Evolutionary conservation across 2,888 invertebrate genomes (phyloP), one percentile per base, ranked within the genome.

Genomic region (Pedicia rivosa): DNA sequence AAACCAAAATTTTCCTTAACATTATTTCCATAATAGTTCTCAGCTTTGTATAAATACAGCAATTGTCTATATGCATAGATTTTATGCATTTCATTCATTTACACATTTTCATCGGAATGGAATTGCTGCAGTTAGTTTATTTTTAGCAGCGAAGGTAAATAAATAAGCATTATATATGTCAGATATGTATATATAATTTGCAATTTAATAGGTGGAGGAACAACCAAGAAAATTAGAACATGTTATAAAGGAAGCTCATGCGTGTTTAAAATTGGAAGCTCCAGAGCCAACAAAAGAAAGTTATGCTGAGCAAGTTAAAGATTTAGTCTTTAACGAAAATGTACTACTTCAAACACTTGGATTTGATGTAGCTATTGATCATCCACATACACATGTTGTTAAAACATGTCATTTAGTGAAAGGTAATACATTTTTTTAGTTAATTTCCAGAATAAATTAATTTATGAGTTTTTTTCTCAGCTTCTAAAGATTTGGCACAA

Each of bases 11-110:
- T 32, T 32, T 32, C 32, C 20, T 24, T 33, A 22, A 33, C 15
- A 15, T 14, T 22, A 20, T 14, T 13, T 19, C 14, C 32, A 20
- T 32, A 7, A 20, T 64, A 81, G 81, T 51, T 86, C 90, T 33
- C 95, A 95, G 65, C 66, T 95, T 66, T 95, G 95, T 61, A 95
- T 95, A 63, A 97, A 95, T 65, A 95, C 95, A 42, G 97, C 95
- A 22, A 95, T 95, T 54, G 95, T 97, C 39, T 97, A 97, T 56
- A 94, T 97, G 94, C 97, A 98, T 65, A 74, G 97, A 39, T 98
- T 97, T 67, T 98, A 94, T 65, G 91, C 95, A 65, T 94, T 90
- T 67, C 95, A 97, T 59, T 91, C 95, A 12, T 90, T 98, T 65
- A 78, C 86, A 36, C 82, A 84, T 58, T 97, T 95, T 61, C 88